phyloP scores from a whole-genome alignment of 2,888 invertebrate genomes.

The Trachelus tabidus region DNA sequence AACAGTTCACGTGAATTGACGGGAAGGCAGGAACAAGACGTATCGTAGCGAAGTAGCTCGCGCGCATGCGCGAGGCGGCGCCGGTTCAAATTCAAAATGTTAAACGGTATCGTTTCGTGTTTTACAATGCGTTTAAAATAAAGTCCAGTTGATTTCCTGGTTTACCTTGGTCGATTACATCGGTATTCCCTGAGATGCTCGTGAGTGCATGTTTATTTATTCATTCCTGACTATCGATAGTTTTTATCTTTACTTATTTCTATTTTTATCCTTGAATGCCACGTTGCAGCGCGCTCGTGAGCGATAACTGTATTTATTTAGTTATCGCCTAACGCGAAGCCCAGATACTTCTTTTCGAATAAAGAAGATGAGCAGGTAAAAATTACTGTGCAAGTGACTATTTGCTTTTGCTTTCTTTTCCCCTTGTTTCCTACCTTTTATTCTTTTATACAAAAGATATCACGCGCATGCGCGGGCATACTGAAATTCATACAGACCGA shows the following conservation, averaged over 20 bases:
- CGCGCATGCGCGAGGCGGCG: background rate
- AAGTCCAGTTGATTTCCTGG: background rate
- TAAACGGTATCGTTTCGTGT: background rate
- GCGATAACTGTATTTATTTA: background rate
- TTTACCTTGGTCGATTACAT: background rate
- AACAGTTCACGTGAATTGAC: no score
- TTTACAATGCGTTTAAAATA: background rate
- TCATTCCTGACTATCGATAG: no score
- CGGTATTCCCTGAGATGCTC: background rate
- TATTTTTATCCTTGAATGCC: background rate
- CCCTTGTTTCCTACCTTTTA: background rate
- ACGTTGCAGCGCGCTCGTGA: background rate
- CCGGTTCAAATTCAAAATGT: background rate
- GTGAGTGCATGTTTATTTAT: background rate
- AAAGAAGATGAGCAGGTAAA: background rate
- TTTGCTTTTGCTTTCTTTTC: background rate
- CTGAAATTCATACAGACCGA: background rate
- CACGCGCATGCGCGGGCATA: background rate
- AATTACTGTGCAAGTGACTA: background rate
- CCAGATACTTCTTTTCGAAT: background rate
- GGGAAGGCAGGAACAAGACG: no score
- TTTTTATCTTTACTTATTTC: background rate
- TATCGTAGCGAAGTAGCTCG: background rate
- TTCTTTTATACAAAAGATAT: background rate
- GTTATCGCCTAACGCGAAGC: background rate